Conservation (phyloP, 1,140 invertebrate genomes). For the Bombus consobrinus region DNA sequence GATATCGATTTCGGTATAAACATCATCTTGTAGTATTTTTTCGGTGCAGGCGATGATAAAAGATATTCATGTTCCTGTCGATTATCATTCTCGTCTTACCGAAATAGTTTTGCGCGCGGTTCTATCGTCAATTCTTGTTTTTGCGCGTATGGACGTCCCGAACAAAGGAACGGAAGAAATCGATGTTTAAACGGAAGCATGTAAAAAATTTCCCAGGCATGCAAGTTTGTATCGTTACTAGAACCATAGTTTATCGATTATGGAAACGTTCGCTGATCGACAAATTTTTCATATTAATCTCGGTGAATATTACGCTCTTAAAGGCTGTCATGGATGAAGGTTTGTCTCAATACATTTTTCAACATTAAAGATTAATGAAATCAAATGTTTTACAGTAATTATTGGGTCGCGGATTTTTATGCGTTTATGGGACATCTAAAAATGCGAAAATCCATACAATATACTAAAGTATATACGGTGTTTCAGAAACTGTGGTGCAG, state of each 20-base stretch:
- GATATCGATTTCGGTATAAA: neutral
- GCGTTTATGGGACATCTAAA: no score
- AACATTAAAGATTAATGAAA: no score
- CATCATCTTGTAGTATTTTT: neutral
- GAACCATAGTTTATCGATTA: neutral
- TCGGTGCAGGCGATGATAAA: neutral
- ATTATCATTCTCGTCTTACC: slow-evolving; percentile 4
- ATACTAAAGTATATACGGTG: no score
- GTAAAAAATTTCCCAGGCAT: neutral
- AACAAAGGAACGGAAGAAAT: neutral
- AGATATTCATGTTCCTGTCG: slow-evolving; percentile 29
- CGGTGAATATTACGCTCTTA: neutral
- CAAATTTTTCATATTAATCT: neutral
- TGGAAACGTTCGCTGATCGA: neutral
- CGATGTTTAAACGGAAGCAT: neutral
- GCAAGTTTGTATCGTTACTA: slow-evolving; percentile 16
- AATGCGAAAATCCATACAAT: no score
- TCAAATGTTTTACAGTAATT: no score
- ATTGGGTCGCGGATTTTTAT: no score
- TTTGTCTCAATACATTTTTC: no score
- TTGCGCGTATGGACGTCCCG: neutral
- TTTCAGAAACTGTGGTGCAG: no score
- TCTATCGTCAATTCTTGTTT: neutral
- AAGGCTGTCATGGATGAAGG: no score
- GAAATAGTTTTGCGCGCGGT: neutral